Percentiles rank a stretch among this genome's conserved stretches.
Conservation (phyloP, 2,797 vertebrate species). For the Acrocephalus scirpaceus region DNA sequence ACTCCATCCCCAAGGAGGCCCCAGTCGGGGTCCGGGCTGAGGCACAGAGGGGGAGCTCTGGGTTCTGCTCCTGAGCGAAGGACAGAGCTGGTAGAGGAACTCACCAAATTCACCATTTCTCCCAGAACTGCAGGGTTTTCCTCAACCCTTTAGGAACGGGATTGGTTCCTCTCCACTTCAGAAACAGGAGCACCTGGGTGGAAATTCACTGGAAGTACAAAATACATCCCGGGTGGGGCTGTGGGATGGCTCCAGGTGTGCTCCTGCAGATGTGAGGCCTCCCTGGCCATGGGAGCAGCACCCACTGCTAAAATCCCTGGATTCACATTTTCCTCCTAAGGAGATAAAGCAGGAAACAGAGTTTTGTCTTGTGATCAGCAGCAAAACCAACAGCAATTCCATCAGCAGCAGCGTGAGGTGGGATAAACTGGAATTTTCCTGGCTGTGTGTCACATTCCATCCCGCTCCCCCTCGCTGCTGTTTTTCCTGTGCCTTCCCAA, state of each 20-base stretch:
- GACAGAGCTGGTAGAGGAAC: not conserved
- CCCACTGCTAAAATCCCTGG: rapidly evolving
- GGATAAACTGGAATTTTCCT: not conserved
- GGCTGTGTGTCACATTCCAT: not conserved
- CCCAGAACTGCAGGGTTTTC: not conserved
- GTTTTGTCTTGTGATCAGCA: not conserved
- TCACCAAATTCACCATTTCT: not conserved
- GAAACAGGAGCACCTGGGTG: not conserved
- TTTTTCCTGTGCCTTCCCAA: not conserved
- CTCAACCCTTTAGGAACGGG: not conserved
- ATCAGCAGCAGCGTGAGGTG: not conserved
- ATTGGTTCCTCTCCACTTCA: not conserved
- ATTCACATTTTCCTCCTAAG: rapidly evolving
- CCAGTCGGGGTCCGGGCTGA: not conserved
- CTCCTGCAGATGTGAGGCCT: not conserved
- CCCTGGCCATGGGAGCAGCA: rapidly evolving
- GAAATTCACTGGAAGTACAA: rapidly evolving
- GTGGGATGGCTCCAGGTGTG: rapidly evolving
- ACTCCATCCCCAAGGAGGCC: rapidly evolving
- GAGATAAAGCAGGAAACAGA: not conserved
- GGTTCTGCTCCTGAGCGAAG: not conserved
- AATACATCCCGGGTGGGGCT: rapidly evolving
- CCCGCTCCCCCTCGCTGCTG: not conserved
- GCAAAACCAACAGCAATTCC: not conserved
- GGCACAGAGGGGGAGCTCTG: not conserved